Evolutionary conservation across 1,140 invertebrate genomes (phyloP), one percentile per base, ranked within the genome.

Genomic region (Rhagoletis pomonella): DNA sequence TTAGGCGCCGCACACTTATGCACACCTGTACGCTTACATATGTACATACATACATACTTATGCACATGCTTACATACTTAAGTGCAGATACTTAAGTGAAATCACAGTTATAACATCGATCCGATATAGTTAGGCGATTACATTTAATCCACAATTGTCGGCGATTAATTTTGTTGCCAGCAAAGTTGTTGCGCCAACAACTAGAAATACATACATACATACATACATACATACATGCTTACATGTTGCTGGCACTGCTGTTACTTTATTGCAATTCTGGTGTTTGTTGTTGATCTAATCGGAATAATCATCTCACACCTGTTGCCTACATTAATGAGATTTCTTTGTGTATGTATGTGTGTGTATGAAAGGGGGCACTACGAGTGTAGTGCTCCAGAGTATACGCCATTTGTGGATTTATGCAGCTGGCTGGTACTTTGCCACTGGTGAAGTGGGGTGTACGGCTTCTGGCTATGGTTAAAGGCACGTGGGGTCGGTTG

Each of bases 61-160:
- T 77, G 69, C n/a, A n/a, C 42, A 77, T 50, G 14, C 14, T 5
- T 19, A 19, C 19, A 10, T 55, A 14, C 47, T 6, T 55, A 81
- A 81, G 64, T 67, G 29, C 64, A 67, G 29, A n/a, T n/a, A 44
- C 67, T 73, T 42, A 73, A 62, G 67, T 73, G 50, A 81, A 29
- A 81, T 81, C 73, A 81, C 73, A 81, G 73, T 81, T 81, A 81
- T 81, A 81, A 55, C 73, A 81, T 58, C 73, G 73, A 81, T 81
- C 73, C 73, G 73, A 81, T 81, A 81, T 81, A 81, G 73, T 81
- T 44, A 81, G 73, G 55, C 73, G 73, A 81, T 81, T 81, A 81
- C 44, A 81, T 81, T 81, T 81, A 81, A 81, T 81, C 73, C 47
- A 42, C 73, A 81, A 81, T 19, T 55, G 73, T 55, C 73, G 73